Percentiles rank a stretch among this genome's conserved stretches.
Evolutionary conservation across 2,113 vertebrate species (phyloP).

Genomic region (Heterocephalus glaber): DNA sequence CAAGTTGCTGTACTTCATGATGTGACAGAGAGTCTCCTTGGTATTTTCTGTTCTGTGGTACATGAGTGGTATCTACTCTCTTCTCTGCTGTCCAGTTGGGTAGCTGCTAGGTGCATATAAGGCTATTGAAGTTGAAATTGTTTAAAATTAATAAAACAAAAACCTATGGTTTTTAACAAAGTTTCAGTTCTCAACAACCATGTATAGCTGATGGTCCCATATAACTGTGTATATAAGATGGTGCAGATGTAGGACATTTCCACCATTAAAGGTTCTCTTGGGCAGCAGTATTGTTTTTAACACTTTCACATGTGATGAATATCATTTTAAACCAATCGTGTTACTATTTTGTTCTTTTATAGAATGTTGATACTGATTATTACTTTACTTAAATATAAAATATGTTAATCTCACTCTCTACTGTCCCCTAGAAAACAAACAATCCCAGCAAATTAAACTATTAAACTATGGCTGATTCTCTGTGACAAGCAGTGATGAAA

Average conservation of each 20-base stretch:
- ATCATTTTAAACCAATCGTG: not conserved
- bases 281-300: not conserved
- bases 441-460: not conserved
- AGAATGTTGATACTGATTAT: not conserved
- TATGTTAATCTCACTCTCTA: not conserved
- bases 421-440: not conserved
- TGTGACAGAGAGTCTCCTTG: not conserved
- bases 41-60: accelerated
- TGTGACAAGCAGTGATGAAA: not conserved
- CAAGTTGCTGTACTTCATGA: accelerated
- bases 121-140: not conserved
- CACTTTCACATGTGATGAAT: not conserved
- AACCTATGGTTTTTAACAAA: not conserved
- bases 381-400: not conserved
- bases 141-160: not conserved
- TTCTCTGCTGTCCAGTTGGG: accelerated
- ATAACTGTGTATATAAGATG: accelerated
- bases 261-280: not conserved
- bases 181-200: not conserved
- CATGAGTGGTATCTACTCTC: not conserved
- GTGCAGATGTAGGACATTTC: accelerated
- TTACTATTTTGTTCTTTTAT: not conserved
- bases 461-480: too few species aligned
- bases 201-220: not conserved
- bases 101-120: not conserved